Percentiles rank a stretch among this genome's conserved stretches.
phyloP scores from a whole-genome alignment of 1,140 invertebrate species.

The Hylyphantes graminicola region DNA sequence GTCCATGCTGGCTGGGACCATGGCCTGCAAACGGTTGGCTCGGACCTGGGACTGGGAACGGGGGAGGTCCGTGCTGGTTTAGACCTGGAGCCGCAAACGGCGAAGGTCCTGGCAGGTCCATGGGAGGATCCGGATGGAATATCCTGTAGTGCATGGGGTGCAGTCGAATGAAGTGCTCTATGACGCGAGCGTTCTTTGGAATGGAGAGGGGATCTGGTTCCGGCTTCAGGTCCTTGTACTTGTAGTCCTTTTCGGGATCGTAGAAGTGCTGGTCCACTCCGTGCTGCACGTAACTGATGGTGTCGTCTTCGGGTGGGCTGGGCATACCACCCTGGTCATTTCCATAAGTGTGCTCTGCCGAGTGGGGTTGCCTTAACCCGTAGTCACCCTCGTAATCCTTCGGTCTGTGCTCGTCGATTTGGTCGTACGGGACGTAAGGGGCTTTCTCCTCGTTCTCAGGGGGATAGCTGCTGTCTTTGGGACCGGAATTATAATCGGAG shows the following conservation, averaged over 20 bases:
- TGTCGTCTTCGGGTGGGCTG: background rate
- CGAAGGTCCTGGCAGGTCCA: background rate
- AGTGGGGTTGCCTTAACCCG: background rate
- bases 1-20: background rate
- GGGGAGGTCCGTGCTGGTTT: background rate
- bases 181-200: slow-evolving; percentile 37
- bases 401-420: background rate
- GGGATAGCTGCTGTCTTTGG: background rate
- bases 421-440: slow-evolving; percentile 21
- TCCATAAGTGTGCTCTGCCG: background rate
- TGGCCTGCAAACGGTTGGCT: too few relatives aligned
- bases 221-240: slow-evolving; percentile 4
- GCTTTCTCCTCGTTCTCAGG: slow-evolving; percentile 18
- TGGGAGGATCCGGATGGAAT: background rate
- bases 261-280: background rate
- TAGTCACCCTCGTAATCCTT: background rate
- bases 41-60: background rate
- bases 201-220: slow-evolving; percentile 40
- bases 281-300: slow-evolving; percentile 8
- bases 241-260: slow-evolving; percentile 14
- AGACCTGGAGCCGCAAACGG: background rate
- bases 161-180: slow-evolving; percentile 46
- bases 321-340: background rate
- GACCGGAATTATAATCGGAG: background rate
- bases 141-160: slow-evolving; percentile 25